Evolutionary conservation across 2,888 invertebrate species (phyloP).

Genomic region (Agonopterix arenella): DNA sequence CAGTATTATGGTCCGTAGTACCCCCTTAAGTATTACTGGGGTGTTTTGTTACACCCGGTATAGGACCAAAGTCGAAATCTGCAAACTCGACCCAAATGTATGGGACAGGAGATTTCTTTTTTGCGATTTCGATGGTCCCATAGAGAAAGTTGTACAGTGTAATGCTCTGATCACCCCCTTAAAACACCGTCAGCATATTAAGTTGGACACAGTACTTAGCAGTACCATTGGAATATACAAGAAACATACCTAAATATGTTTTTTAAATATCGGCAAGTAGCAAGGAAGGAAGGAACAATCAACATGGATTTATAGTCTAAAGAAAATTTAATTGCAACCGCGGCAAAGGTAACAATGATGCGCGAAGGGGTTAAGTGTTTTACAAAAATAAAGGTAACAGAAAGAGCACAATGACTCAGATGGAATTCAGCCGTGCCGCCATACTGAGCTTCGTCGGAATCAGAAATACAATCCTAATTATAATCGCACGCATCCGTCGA

Average conservation of each 20-base stretch:
- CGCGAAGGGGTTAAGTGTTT: constrained; percentile 65
- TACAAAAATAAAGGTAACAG: constrained; percentile 73
- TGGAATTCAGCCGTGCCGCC: constrained; percentile 72
- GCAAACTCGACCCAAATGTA: too few species aligned
- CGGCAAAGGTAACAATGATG: constrained; percentile 57
- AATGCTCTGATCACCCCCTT: too few species aligned
- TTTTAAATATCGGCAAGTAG: neutral
- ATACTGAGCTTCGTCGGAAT: constrained; percentile 72
- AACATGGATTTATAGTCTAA: constrained; percentile 1
- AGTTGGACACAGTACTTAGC: too few species aligned
- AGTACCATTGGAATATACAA: too few species aligned
- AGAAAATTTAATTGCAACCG: constrained; percentile 16
- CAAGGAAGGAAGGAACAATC: neutral
- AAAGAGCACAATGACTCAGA: constrained; percentile 76
- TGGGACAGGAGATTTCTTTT: too few species aligned
- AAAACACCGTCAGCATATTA: too few species aligned
- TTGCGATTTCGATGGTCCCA: too few species aligned
- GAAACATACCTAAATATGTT: neutral
- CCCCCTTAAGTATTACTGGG: too few species aligned
- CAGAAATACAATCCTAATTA: constrained; percentile 78
- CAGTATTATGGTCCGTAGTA: too few species aligned
- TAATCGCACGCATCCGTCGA: constrained; percentile 75
- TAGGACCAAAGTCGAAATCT: too few species aligned
- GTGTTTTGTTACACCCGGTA: too few species aligned
- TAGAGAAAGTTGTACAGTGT: too few species aligned